Percentiles rank a stretch among this genome's conserved stretches.
Conservation (phyloP, 2,797 vertebrate species). For the Podarcis lilfordi region DNA sequence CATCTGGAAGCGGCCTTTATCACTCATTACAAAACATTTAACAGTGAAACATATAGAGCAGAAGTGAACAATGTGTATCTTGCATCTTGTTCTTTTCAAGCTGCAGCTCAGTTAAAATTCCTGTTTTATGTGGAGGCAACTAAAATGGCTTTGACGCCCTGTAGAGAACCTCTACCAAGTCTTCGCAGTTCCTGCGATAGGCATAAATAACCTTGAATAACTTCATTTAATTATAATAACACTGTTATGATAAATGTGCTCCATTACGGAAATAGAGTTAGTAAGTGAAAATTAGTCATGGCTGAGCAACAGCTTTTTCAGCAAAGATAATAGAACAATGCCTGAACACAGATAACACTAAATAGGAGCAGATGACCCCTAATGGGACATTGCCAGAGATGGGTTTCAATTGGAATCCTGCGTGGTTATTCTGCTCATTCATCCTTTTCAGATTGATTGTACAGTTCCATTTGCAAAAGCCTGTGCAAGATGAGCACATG, state of each 20-base stretch:
- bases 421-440: background rate
- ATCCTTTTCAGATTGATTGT: background rate
- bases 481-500: too few species aligned
- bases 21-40: constrained; percentile 8
- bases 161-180: constrained; percentile 21
- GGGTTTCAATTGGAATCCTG: background rate
- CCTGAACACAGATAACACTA: constrained; percentile 34
- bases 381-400: constrained; percentile 4
- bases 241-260: constrained; percentile 36
- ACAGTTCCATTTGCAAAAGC: background rate
- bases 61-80: constrained; percentile 19
- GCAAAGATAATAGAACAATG: constrained; percentile 41
- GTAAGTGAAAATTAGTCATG: constrained; percentile 50
- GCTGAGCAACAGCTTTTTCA: constrained; percentile 36
- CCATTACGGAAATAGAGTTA: constrained; percentile 39
- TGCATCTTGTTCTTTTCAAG: constrained; percentile 27
- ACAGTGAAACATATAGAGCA: background rate
- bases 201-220: constrained; percentile 56
- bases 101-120: background rate
- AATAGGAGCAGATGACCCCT: constrained; percentile 26
- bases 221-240: constrained; percentile 51
- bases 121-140: constrained; percentile 21
- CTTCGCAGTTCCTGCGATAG: constrained; percentile 6
- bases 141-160: constrained; percentile 32
- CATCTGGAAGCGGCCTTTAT: background rate